Evolutionary conservation across 2,888 invertebrate genomes (phyloP).

Genomic region (Onthophagus sagittarius): DNA sequence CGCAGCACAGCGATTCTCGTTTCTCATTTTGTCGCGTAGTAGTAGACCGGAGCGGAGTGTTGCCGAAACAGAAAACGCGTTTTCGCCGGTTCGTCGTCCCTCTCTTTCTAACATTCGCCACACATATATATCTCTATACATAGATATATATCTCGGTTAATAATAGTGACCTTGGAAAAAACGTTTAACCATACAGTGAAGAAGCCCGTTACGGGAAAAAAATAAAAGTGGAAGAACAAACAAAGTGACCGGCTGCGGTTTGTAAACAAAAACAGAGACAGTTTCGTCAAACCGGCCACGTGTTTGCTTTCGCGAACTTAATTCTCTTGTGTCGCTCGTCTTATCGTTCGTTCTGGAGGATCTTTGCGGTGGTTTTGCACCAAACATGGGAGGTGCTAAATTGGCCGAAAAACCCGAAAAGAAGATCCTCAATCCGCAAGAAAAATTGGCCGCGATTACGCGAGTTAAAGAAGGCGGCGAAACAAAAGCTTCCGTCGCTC

Average conservation of each 20-base stretch:
- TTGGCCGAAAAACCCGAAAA: conserved; percentile 61
- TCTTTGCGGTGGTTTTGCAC: neutral
- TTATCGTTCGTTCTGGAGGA: neutral
- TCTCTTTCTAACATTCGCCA: neutral
- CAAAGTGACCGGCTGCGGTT: neutral
- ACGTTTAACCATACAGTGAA: neutral
- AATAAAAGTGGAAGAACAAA: neutral
- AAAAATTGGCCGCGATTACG: conserved; percentile 78
- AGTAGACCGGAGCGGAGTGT: neutral
- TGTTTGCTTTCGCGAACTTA: neutral
- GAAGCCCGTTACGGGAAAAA: neutral
- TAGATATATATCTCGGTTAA: neutral
- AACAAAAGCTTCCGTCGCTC: conserved; percentile 80
- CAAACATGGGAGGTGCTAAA: conserved; percentile 51
- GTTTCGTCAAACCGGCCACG: neutral
- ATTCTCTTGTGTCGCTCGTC: too few relatives aligned
- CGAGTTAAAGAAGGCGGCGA: conserved; percentile 75
- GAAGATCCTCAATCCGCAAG: conserved; percentile 67
- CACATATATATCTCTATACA: too few relatives aligned
- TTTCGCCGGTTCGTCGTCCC: neutral
- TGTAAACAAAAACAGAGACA: conserved; percentile 1
- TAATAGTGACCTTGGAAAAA: neutral
- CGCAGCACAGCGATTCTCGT: neutral
- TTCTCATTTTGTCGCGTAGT: neutral
- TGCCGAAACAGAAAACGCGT: neutral